A percentile compares a stretch with the other conserved stretches of the same genome.
Conservation (phyloP, 1,140 invertebrate species). For the Drosophila varians region DNA sequence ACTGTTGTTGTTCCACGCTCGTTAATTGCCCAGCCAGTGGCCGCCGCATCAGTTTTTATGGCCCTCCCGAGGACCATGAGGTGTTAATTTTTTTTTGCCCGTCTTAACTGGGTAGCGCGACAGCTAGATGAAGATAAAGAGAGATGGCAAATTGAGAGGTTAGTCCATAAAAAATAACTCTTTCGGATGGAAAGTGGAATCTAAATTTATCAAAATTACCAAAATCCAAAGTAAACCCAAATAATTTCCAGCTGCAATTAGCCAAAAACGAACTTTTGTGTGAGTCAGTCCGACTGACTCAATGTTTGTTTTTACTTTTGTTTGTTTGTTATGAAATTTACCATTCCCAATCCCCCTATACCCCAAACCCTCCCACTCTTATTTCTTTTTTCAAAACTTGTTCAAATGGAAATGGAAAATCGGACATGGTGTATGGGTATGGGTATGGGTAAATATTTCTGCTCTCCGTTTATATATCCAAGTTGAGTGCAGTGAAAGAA, state of each 20-base stretch:
- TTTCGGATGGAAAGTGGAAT: slow-evolving; percentile 3
- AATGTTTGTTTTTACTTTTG: slow-evolving; percentile 32
- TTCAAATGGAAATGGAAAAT: slow-evolving; percentile 19
- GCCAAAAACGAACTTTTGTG: slow-evolving; percentile 5
- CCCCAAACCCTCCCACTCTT: no score
- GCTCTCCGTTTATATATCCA: slow-evolving; percentile 28
- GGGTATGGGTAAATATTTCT: slow-evolving; percentile 15
- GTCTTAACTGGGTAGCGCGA: not conserved
- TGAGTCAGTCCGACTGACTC: slow-evolving; percentile 1
- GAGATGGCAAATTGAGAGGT: not conserved
- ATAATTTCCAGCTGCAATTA: slow-evolving; percentile 31
- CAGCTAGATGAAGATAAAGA: not conserved
- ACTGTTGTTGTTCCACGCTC: slow-evolving; percentile 26
- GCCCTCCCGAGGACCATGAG: slow-evolving; percentile 34
- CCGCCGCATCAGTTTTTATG: slow-evolving; percentile 59
- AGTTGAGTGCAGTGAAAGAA: slow-evolving; percentile 26
- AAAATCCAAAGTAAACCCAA: slow-evolving; percentile 11
- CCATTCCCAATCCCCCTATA: slow-evolving; percentile 6
- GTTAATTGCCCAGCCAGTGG: slow-evolving; percentile 65
- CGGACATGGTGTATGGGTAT: not conserved
- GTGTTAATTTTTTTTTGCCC: slow-evolving; percentile 45
- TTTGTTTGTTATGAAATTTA: slow-evolving; percentile 38
- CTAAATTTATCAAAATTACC: slow-evolving; percentile 37
- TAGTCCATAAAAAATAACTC: slow-evolving; percentile 21
- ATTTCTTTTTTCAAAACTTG: slow-evolving; percentile 9